A percentile compares a stretch with the other conserved stretches of the same genome.
Conservation (phyloP, 2,113 vertebrate genomes). For the Cephalopterus ornatus region DNA sequence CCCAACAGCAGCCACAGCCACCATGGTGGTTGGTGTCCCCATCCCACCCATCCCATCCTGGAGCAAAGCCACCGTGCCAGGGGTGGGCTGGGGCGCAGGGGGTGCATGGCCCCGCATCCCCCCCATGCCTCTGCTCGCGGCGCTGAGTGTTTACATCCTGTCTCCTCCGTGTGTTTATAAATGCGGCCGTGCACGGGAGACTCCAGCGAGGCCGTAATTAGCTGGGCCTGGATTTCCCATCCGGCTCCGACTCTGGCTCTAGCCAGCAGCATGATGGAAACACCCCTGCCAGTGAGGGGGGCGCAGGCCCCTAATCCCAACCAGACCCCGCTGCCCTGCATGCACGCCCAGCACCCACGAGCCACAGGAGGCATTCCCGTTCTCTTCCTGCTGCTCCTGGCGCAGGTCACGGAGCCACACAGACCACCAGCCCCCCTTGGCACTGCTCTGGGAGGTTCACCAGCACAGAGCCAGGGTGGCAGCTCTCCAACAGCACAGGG, state of each 20-base stretch:
- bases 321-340: background rate
- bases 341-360: background rate
- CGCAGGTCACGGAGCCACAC: rapidly evolving
- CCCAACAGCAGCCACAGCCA: rapidly evolving
- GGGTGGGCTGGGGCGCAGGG: rapidly evolving
- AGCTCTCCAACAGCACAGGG: rapidly evolving
- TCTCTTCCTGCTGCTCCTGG: rapidly evolving
- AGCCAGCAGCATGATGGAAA: conserved; percentile 9
- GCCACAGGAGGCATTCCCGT: rapidly evolving
- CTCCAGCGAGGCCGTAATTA: conserved; percentile 33
- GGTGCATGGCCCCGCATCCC: rapidly evolving
- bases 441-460: rapidly evolving
- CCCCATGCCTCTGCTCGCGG: background rate
- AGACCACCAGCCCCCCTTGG: rapidly evolving
- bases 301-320: conserved; percentile 14
- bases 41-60: background rate
- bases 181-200: conserved; percentile 26
- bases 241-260: background rate
- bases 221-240: conserved; percentile 49
- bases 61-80: rapidly evolving
- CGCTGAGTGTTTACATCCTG: conserved; percentile 60
- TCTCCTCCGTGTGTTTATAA: conserved; percentile 60
- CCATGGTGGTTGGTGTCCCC: rapidly evolving
- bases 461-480: background rate
- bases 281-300: background rate